A percentile compares a stretch with the other conserved stretches of the same genome.
phyloP scores from a whole-genome alignment of 2,113 vertebrate species.

The Lasiurus cinereus region DNA sequence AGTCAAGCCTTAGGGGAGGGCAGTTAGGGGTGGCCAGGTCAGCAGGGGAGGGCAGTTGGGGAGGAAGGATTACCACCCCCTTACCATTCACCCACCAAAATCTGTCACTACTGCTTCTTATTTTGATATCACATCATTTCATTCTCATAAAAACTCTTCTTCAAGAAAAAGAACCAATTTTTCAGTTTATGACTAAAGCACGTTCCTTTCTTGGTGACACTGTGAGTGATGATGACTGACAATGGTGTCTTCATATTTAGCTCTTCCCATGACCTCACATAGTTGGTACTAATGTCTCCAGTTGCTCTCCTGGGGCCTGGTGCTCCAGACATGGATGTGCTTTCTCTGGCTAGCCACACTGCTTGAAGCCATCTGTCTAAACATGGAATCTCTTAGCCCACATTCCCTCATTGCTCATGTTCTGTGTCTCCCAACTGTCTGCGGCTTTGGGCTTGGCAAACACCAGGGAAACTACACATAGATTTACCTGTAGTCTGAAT shows the following conservation, averaged over 20 bases:
- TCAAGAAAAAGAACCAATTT: constrained; percentile 69
- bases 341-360: constrained; percentile 62
- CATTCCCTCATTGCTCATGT: constrained; percentile 37
- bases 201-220: constrained; percentile 27
- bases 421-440: constrained; percentile 13
- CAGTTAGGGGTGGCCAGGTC: no score
- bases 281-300: neutral
- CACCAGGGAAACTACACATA: neutral
- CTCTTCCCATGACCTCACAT: constrained; percentile 43
- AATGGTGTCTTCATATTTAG: constrained; percentile 46
- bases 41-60: no score
- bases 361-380: constrained; percentile 74
- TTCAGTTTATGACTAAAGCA: constrained; percentile 8
- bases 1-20: no score
- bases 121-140: constrained; percentile 43
- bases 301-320: neutral
- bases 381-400: constrained; percentile 52
- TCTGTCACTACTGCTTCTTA: neutral
- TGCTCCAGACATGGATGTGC: neutral
- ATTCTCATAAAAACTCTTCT: constrained; percentile 54
- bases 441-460: constrained; percentile 53
- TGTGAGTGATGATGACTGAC: constrained; percentile 10
- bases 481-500: constrained; percentile 39
- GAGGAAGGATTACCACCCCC: neutral
- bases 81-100: neutral